Base-by-base conservation (phyloP, 2,113 vertebrate genomes). In the Perca flavescens region DNA sequence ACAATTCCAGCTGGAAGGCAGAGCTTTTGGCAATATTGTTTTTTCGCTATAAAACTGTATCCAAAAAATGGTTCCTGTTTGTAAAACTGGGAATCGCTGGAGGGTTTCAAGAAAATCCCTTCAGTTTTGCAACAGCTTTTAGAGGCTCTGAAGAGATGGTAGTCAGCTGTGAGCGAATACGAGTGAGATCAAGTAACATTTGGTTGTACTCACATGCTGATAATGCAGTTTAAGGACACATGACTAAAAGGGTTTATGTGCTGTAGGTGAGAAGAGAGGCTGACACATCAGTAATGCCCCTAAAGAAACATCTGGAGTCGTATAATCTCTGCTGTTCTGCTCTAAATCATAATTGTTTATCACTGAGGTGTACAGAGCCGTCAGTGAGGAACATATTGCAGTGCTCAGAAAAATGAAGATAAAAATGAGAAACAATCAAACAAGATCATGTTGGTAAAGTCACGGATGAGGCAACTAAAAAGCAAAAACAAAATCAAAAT, bases 1-100 rank as follows among this genome's bases (percentile, higher is more conserved):
- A 71, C 58, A 69, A 49, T 72, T 85, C 77, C 89, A 87, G 86
- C 72, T 84, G 89, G 46, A 65, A 14, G 69, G 74, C 83, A 65
- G 53, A 86, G 53, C 47, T 71, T 79, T 86, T 86, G 87, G 85
- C 76, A 34, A 22, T 2, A 17, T 28, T 53, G 52, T 71, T 56
- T n/a, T 83, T 52, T 50, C 11, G 13, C 64, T 43, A 69, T 83
- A 83, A 91, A 85, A 64, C 70, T 22, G 19, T 16, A 14, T 34
- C 34, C 34, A 34, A 34, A 34, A 34, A 34, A 34, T 1, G 6
- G 77, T 84, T 88, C 70, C 76, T 86, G 79, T 78, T 89, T 74
- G 72, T 73, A 46, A 80, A 79, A 69, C 15, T 2, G 8, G 50
- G 57, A 84, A 67, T 74, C 78, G 36, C 65, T 63, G 49, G 67